Conservation (phyloP, 1,140 invertebrate genomes). For the Halyomorpha halys region DNA sequence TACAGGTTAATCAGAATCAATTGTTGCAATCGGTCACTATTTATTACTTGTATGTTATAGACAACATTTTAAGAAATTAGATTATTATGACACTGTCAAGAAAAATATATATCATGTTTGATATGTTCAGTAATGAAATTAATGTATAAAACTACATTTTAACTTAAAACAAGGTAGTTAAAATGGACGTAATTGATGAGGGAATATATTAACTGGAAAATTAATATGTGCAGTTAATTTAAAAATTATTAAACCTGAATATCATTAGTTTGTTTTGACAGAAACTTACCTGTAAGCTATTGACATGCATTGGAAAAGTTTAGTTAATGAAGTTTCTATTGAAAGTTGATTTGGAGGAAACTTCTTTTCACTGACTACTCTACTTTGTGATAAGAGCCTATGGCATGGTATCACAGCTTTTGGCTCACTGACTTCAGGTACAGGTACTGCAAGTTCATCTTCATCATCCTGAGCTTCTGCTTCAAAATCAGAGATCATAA, state of each 20-base stretch:
- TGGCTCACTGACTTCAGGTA: conserved; percentile 51
- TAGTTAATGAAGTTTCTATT: conserved; percentile 88
- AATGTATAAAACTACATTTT: too few relatives aligned
- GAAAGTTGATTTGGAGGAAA: conserved; percentile 45
- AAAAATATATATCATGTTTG: too few relatives aligned
- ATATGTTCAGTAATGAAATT: too few relatives aligned
- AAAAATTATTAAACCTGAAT: background rate
- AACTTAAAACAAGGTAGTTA: too few relatives aligned
- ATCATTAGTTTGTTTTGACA: background rate
- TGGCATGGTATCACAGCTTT: conserved; percentile 28
- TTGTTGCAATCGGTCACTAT: too few relatives aligned
- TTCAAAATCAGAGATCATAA: conserved; percentile 95
- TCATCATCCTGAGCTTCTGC: conserved; percentile 83
- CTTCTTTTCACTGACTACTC: background rate
- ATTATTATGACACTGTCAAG: too few relatives aligned
- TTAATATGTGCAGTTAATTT: too few relatives aligned
- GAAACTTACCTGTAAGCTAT: conserved; percentile 83
- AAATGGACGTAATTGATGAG: too few relatives aligned
- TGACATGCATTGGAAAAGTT: conserved; percentile 93
- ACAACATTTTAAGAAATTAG: too few relatives aligned
- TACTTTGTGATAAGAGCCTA: background rate
- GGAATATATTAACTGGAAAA: too few relatives aligned
- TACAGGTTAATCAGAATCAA: too few relatives aligned
- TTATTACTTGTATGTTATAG: too few relatives aligned
- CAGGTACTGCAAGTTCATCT: conserved; percentile 64